These are phyloP conservation scores for Carettochelys insculpta DNA, from an alignment of 2,113 vertebrate genomes.

Conservation along the genomic window DNA sequence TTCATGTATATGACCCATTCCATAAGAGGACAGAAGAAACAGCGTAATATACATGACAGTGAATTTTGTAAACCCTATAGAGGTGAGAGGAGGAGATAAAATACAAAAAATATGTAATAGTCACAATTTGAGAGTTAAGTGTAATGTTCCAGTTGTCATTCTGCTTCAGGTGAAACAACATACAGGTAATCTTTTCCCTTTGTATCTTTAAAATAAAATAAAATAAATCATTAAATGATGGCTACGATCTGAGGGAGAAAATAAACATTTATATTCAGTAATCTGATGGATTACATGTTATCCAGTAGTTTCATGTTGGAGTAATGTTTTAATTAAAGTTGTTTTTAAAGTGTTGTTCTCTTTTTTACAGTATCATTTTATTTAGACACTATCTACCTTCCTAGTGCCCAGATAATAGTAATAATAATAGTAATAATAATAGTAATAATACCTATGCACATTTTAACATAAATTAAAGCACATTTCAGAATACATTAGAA, in stretches of 20 bases:
- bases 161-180: background rate
- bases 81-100: background rate
- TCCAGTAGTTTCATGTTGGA: background rate
- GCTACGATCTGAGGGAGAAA: background rate
- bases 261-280: background rate
- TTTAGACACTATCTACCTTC: background rate
- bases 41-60: background rate
- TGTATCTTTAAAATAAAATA: background rate
- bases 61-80: background rate
- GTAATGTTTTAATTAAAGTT: background rate
- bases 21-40: conserved; percentile 59
- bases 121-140: background rate
- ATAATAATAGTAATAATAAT: background rate
- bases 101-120: background rate
- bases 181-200: background rate
- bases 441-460: background rate
- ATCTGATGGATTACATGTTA: background rate
- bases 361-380: background rate
- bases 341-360: background rate
- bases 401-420: background rate
- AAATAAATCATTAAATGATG: background rate
- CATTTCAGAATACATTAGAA: background rate
- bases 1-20: background rate
- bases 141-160: background rate
- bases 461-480: background rate